Conservation (phyloP, 2,888 invertebrate species). For the Osedax fenrisi region DNA sequence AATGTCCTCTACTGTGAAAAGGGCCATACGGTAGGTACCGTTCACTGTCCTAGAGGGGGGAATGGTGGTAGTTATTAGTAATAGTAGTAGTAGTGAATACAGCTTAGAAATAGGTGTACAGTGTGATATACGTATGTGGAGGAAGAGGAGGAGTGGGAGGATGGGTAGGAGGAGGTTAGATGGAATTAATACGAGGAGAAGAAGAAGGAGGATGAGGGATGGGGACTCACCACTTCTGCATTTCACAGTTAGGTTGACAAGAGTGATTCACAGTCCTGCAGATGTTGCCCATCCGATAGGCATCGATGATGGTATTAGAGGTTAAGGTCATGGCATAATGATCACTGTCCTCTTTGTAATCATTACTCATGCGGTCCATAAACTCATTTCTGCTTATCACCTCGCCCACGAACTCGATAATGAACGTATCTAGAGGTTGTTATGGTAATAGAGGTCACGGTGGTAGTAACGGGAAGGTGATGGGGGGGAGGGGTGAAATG, state of each 20-base stretch:
- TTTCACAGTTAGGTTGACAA: constrained; percentile 93
- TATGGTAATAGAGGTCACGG: too few species aligned
- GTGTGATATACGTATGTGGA: too few species aligned
- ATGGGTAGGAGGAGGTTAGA: too few species aligned
- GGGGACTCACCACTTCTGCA: constrained; percentile 82
- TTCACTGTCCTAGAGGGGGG: constrained; percentile 63
- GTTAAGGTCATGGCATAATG: constrained; percentile 91
- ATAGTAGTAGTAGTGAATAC: too few species aligned
- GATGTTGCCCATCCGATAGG: constrained; percentile 88
- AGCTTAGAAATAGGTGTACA: too few species aligned
- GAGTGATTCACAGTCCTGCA: constrained; percentile 86
- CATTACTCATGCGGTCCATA: constrained; percentile 72
- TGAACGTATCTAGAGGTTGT: constrained; percentile 71
- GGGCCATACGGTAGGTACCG: constrained; percentile 83
- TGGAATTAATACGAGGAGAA: too few species aligned
- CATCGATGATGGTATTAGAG: constrained; percentile 89
- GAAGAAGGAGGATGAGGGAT: too few species aligned
- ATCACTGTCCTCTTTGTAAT: constrained; percentile 80
- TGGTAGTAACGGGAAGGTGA: too few species aligned
- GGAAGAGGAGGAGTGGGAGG: too few species aligned
- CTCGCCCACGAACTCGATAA: constrained; percentile 90
- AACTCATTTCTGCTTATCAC: constrained; percentile 88
- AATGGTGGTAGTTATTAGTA: too few species aligned
- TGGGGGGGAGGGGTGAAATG: too few species aligned
- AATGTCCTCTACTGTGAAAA: constrained; percentile 80